Base-by-base conservation (phyloP, 2,888 invertebrate genomes). In the Hydroisotoma schaefferi region DNA sequence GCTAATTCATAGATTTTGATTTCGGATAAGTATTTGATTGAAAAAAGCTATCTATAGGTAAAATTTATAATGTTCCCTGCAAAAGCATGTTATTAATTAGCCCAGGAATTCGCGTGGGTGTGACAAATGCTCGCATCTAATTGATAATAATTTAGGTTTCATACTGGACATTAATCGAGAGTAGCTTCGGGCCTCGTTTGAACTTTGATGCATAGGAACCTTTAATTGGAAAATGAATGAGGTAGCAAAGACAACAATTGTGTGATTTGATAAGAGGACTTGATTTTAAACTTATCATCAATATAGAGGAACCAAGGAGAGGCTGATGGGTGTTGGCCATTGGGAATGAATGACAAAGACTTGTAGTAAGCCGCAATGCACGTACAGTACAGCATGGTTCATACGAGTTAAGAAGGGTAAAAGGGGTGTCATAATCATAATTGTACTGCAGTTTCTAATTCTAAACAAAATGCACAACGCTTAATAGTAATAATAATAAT, bases 291-390 rank as follows among this genome's bases (percentile, higher is more conserved):
- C n/a, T 18, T 5, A 20, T 40, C 20, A 40, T 40, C 20, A 40
- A 40, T 40, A 40, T 18, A 40, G 15, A 4, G n/a, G 20, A 40
- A 40, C 10, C 29, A 49, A 49, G 49, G 49, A 49, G 49, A 49
- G 49, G 22, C 27, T 49, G 49, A 49, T 49, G 49, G 49, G 49
- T 49, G 49, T 49, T 49, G 49, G 49, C 49, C 49, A 49, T 15
- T 49, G 4, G 40, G n/a, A 49, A 49, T 18, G 20, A 49, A 10
- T 27, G 3, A 22, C 15, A 22, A 40, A 18, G 23, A 26, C 26
- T 29, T 23, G 26, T 28, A 29, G 49, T 49, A 49, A 49, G 49
- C 49, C 49, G 26, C 27, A 49, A 26, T 15, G 28, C 29, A 26
- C 22, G 28, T 26, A 10, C 10, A 43, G 6, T 6, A 43, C 43